phyloP scores from a whole-genome alignment of 2,888 invertebrate species.

The Pelosia muscerda region DNA sequence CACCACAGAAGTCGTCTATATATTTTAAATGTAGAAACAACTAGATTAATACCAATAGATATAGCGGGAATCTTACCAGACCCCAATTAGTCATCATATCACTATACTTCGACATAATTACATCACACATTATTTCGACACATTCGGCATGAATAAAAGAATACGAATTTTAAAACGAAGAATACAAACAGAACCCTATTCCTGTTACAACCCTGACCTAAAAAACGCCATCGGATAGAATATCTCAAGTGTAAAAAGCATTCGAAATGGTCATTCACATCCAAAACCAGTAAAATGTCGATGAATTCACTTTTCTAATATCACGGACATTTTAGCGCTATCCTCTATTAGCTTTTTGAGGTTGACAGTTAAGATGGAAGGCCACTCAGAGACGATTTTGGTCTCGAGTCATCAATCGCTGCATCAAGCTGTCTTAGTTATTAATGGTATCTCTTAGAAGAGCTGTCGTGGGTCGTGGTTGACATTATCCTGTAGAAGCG shows the following conservation, averaged over 20 bases:
- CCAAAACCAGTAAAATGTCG: constrained; percentile 24
- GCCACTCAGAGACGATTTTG: constrained; percentile 28
- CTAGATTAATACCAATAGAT: too few species aligned
- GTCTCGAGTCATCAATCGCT: constrained; percentile 41
- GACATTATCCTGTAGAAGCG: constrained; percentile 22
- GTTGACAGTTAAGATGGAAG: constrained; percentile 37
- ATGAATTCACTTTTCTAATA: constrained; percentile 34
- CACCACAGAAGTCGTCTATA: too few species aligned
- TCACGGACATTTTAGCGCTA: constrained; percentile 11
- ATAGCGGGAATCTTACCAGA: too few species aligned
- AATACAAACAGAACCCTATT: neutral
- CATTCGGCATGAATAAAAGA: too few species aligned
- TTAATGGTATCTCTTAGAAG: constrained; percentile 32
- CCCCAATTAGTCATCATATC: too few species aligned
- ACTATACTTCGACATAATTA: too few species aligned
- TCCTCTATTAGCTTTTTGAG: constrained; percentile 5
- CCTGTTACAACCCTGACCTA: neutral
- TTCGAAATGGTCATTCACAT: constrained; percentile 19
- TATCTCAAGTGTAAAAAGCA: constrained; percentile 10
- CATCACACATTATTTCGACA: too few species aligned
- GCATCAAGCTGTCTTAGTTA: constrained; percentile 40
- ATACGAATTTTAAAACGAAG: too few species aligned
- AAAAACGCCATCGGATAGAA: neutral
- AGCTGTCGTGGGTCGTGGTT: constrained; percentile 18
- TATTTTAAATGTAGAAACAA: too few species aligned